These are phyloP conservation scores for Diceros bicornis DNA, from an alignment of 2,797 vertebrate genomes.

Conservation along the genomic window DNA sequence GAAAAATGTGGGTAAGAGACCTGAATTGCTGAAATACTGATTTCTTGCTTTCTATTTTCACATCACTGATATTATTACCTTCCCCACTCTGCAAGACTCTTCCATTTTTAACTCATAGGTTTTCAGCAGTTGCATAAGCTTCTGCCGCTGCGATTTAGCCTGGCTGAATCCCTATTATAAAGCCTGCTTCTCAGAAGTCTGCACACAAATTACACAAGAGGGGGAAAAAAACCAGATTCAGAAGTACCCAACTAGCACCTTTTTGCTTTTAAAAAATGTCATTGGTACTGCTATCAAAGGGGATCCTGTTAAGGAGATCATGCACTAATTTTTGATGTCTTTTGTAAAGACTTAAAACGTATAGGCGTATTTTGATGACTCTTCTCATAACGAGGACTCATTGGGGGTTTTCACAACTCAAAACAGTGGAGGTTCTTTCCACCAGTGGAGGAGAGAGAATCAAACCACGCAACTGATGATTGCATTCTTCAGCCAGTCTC, in stretches of 20 bases:
- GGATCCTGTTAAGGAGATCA: slow-evolving; percentile 62
- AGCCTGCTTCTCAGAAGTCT: slow-evolving; percentile 77
- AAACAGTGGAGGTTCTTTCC: slow-evolving; percentile 58
- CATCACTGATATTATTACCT: slow-evolving; percentile 81
- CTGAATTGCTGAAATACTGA: slow-evolving; percentile 60
- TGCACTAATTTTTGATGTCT: slow-evolving; percentile 36
- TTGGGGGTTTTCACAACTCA: neutral
- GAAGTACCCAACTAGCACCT: slow-evolving; percentile 25
- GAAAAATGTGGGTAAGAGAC: slow-evolving; percentile 65
- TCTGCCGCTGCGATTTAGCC: slow-evolving; percentile 76
- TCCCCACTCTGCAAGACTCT: slow-evolving; percentile 74
- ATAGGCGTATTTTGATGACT: slow-evolving; percentile 73
- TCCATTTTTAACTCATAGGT: slow-evolving; percentile 83
- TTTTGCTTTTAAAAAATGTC: slow-evolving; percentile 63
- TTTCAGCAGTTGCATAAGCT: slow-evolving; percentile 84
- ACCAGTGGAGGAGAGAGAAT: neutral
- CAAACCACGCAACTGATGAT: neutral
- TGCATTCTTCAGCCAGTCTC: neutral
- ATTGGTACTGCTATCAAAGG: slow-evolving; percentile 61
- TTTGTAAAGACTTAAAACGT: slow-evolving; percentile 67
- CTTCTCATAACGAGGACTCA: slow-evolving; percentile 59
- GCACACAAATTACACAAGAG: slow-evolving; percentile 60
- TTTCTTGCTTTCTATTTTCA: slow-evolving; percentile 80
- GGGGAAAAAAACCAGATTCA: neutral
- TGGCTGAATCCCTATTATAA: slow-evolving; percentile 73